Conservation (phyloP, 1,140 invertebrate genomes). For the Kradibia gibbosae region DNA sequence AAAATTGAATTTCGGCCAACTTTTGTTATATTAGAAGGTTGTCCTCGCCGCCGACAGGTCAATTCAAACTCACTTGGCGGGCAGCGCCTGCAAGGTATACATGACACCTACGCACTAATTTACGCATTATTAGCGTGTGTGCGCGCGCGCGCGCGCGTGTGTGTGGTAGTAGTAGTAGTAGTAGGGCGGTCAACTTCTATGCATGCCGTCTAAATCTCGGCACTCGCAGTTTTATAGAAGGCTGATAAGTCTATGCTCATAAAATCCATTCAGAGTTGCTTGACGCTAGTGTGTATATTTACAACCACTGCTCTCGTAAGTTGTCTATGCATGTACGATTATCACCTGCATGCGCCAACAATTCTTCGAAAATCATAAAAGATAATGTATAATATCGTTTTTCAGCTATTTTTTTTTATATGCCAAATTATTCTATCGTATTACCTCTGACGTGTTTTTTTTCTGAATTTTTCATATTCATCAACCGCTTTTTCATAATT, state of each 20-base stretch:
- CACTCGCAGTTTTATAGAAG: constrained; percentile 1
- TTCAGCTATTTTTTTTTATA: background rate
- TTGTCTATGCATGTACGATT: background rate
- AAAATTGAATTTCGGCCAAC: constrained; percentile 16
- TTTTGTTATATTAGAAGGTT: background rate
- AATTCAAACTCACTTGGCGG: background rate
- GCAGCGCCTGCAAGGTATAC: background rate
- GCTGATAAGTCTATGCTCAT: constrained; percentile 22
- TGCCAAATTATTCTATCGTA: background rate
- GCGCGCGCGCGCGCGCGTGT: background rate
- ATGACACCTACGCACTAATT: background rate
- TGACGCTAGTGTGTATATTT: background rate
- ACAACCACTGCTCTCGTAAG: too few relatives aligned
- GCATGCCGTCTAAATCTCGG: background rate
- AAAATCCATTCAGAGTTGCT: constrained; percentile 16
- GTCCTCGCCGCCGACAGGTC: background rate
- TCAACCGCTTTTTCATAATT: background rate
- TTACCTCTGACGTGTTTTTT: background rate
- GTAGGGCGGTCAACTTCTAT: background rate
- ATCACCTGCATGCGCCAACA: constrained; percentile 11
- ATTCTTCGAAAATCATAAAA: constrained; percentile 29
- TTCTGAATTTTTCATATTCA: background rate
- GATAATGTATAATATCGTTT: constrained; percentile 28
- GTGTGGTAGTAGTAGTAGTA: background rate
- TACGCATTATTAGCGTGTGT: too few relatives aligned